These are phyloP conservation scores for Ctenoplectra terminalis DNA, from an alignment of 1,140 invertebrate species.

Conservation along the genomic window DNA sequence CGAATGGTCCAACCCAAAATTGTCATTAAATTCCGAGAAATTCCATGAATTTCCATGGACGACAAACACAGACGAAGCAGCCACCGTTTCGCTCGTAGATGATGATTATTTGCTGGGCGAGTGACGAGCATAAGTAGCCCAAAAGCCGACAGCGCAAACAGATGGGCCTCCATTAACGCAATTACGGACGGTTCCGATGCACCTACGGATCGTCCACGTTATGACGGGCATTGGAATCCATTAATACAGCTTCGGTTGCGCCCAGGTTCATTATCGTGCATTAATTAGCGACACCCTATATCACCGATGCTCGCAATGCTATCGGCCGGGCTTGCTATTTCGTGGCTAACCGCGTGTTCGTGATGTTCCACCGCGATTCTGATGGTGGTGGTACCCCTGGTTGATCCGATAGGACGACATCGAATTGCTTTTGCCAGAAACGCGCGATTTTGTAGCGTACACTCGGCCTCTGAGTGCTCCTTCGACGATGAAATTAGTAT, in stretches of 20 bases:
- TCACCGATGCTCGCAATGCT: constrained; percentile 61
- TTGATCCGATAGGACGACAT: constrained; percentile 54
- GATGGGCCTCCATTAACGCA: constrained; percentile 68
- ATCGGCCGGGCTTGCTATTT: constrained; percentile 66
- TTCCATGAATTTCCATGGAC: not conserved
- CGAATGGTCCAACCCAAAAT: not conserved
- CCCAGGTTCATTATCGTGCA: constrained; percentile 73
- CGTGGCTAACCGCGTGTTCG: constrained; percentile 67
- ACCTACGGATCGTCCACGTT: constrained; percentile 64
- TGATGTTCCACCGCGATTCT: constrained; percentile 45
- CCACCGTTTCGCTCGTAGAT: not conserved
- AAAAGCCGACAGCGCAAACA: constrained; percentile 51
- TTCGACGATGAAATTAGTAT: not conserved
- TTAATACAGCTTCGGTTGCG: constrained; percentile 71
- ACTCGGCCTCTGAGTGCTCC: not conserved
- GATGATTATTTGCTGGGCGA: constrained; percentile 31
- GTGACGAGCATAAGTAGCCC: constrained; percentile 40
- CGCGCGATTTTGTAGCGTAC: constrained; percentile 17
- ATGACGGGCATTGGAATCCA: constrained; percentile 72
- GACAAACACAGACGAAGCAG: too few relatives aligned
- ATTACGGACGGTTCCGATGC: constrained; percentile 65
- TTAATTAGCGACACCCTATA: constrained; percentile 74
- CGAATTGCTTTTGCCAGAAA: constrained; percentile 49
- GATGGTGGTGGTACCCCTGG: constrained; percentile 15
- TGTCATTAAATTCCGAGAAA: not conserved